phyloP scores from a whole-genome alignment of 2,888 invertebrate genomes.

The Nephrotoma flavescens region DNA sequence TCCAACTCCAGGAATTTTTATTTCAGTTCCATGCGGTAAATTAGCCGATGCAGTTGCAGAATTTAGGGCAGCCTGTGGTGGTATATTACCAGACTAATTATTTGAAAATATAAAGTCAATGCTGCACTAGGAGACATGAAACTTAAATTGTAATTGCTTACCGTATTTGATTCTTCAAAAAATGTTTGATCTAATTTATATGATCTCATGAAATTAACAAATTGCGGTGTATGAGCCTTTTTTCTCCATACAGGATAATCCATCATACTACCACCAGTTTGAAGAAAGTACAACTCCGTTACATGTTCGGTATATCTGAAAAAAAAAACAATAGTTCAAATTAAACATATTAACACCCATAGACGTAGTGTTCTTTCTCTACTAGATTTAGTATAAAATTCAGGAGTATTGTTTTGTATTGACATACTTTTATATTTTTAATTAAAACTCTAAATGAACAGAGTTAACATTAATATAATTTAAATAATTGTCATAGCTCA shows the following conservation, averaged over 20 bases:
- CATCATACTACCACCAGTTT: slow-evolving; percentile 75
- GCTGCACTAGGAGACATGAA: background rate
- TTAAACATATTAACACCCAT: no score
- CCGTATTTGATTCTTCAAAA: slow-evolving; percentile 26
- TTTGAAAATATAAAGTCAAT: background rate
- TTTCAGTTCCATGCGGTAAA: slow-evolving; percentile 36
- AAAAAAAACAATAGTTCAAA: slow-evolving; percentile 6
- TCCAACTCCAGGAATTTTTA: slow-evolving; percentile 42
- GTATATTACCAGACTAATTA: background rate
- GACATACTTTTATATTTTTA: no score
- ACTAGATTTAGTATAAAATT: no score
- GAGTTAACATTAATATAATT: no score
- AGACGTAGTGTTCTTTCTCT: no score
- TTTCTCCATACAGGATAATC: slow-evolving; percentile 77
- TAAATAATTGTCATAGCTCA: no score
- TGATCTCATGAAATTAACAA: slow-evolving; percentile 59
- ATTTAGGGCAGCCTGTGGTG: background rate
- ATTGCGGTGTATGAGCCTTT: slow-evolving; percentile 58
- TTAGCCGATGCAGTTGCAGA: slow-evolving; percentile 14
- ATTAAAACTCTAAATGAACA: no score
- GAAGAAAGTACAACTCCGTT: slow-evolving; percentile 75
- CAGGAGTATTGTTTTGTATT: background rate
- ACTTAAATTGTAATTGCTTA: background rate
- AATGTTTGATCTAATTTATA: slow-evolving; percentile 23
- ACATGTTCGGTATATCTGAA: slow-evolving; percentile 57